These are phyloP conservation scores for Cotesia chilonis DNA, from an alignment of 1,140 invertebrate species.

Conservation along the genomic window DNA sequence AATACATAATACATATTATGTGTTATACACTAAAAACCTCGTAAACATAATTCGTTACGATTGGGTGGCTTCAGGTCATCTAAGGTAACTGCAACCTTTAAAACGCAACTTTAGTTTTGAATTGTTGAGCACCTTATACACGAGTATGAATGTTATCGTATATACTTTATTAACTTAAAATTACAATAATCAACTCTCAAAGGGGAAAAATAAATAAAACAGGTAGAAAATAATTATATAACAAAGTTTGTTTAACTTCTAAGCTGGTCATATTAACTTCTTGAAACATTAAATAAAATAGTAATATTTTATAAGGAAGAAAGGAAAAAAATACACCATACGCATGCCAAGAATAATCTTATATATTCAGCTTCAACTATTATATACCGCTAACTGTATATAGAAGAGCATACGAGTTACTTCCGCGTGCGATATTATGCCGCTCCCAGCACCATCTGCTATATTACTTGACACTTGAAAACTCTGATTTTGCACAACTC, in stretches of 20 bases:
- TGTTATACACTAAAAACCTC: constrained; percentile 10
- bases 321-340: constrained; percentile 13
- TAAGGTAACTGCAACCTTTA: constrained; percentile 9
- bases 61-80: constrained; percentile 7
- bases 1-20: neutral
- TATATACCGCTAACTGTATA: constrained; percentile 33
- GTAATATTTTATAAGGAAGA: constrained; percentile 5
- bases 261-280: too few species aligned
- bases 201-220: neutral
- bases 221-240: neutral
- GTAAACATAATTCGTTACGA: constrained; percentile 19
- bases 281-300: too few species aligned
- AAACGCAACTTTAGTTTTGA: constrained; percentile 4
- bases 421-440: constrained; percentile 39
- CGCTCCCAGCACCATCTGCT: constrained; percentile 19
- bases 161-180: neutral
- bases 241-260: too few species aligned
- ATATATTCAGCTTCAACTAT: constrained; percentile 7
- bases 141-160: neutral
- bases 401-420: constrained; percentile 34
- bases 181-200: neutral
- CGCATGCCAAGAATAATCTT: constrained; percentile 16
- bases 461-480: neutral
- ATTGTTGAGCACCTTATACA: neutral
- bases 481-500: neutral